Base-by-base conservation (phyloP, 2,113 vertebrate genomes). In the Corynorhinus townsendii region DNA sequence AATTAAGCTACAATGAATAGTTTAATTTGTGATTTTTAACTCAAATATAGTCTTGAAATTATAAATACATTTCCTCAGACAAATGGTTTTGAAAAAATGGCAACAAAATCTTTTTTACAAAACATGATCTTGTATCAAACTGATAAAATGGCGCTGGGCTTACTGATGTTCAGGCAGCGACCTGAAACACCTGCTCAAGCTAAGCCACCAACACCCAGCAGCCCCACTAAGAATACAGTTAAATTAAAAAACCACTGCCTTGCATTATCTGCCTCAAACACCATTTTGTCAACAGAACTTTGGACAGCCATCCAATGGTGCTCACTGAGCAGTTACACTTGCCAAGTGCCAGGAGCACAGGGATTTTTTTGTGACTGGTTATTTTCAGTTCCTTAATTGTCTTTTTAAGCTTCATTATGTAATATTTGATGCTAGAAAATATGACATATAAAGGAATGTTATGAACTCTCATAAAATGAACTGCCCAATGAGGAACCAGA, bases 1-100 rank as follows among this genome's bases (percentile, higher is more conserved):
- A 87, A 94, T 80, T 43, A 93, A 64, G 17, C 54, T 35, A 33
- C 14, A 56, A 28, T 30, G 71, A 89, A 84, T 33, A 43, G 30
- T 33, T 38, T 73, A 35, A 7, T 69, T 26, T 47, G 33, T 40
- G 64, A 86, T 83, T 20, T 79, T 16, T 79, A 49, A 73, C 6
- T 52, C 64, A 52, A 52, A 56, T 69, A 47, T 0, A 72, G 4
- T 24, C 62, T 26, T 89, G 15, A 86, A 89, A 35, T 73, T 17
- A 68, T 26, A 45, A 30, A 54, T 33, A 88, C 4, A 59, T 76
- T 68, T 75, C 33, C 24, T 69, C 89, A 84, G 16, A 56, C 59
- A 94, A 94, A 80, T 22, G 20, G 15, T 73, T 89, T 88, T 15
- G 1, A 16, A 15, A 47, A 88, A 49, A 47, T 17, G 45, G n/a